Base-by-base conservation (phyloP, 2,113 vertebrate species). In the Rhipidura dahli region DNA sequence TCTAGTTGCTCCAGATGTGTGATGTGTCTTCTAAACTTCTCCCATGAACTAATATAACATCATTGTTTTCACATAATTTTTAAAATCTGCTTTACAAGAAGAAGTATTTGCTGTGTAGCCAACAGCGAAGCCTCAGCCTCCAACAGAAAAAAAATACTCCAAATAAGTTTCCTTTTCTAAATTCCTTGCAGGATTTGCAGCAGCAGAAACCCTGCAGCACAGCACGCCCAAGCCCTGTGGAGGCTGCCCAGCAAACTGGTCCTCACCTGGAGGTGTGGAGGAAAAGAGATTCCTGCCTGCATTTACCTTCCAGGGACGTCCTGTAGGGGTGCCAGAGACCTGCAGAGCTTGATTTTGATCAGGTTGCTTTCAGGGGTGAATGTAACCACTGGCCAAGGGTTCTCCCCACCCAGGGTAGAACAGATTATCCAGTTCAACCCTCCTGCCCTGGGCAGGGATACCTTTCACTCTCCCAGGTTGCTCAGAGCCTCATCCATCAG, bases 1-100 rank as follows among this genome's bases (percentile, higher is more conserved):
- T 56, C 80, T 45, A 68, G 27, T 21, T 82, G 57, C 65, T 96
- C 77, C 83, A 95, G 61, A 81, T 86, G 75, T 33, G 33, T 35
- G 33, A 57, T 6, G 5, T 4, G 11, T 35, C 16, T 15, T 81
- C 81, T 47, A 54, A 86, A 59, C 53, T 61, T 93, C n/a, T 57
- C 49, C 33, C 30, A 10, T 33, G 33, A 94, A 45, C 49, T 45
- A 39, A 10, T 19, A 9, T 15, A 87, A 37, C 42, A 45, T 20
- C 22, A 50, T 44, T 66, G 56, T 70, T 95, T 51, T n/a, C 16
- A 20, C 26, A 7, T 19, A 5, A 3, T 3, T 23, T n/a, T 23
- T 61, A 39, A 6, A 16, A 54, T 30, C 66, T 80, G 50, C 70
- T 68, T 64, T 66, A 66, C 13, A 8, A 47, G 37, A 71, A 81